Percentiles rank a stretch among this genome's conserved stretches.
These are phyloP conservation scores for Drosophila planitibia DNA, from an alignment of 2,888 invertebrate species.

Conservation along the genomic window DNA sequence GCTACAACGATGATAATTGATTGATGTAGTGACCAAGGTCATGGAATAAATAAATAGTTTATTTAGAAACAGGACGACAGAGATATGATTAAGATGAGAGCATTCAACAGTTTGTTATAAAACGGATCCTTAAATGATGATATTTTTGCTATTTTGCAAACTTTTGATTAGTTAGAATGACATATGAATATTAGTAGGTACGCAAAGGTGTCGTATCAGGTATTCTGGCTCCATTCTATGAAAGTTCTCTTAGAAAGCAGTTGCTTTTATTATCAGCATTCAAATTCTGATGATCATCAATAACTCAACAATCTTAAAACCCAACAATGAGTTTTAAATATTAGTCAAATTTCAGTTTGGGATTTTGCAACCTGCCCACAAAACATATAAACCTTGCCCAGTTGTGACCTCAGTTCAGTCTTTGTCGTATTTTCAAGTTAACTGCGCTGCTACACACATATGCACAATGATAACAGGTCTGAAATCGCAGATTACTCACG, in stretches of 20 bases:
- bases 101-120: neutral
- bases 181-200: neutral
- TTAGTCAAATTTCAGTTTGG: neutral
- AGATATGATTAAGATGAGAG: neutral
- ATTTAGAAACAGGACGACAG: neutral
- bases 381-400: neutral
- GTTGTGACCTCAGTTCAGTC: no score
- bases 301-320: neutral
- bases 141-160: neutral
- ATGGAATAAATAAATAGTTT: neutral
- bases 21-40: constrained; percentile 24
- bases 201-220: neutral
- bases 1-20: neutral
- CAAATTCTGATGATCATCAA: neutral
- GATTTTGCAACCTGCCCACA: neutral
- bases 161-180: neutral
- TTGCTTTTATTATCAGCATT: neutral
- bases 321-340: neutral
- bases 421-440: neutral
- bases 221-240: neutral
- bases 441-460: constrained; percentile 8
- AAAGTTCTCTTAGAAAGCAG: neutral
- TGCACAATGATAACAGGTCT: neutral
- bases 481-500: no score
- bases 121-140: neutral